A percentile compares a stretch with the other conserved stretches of the same genome.
Conservation (phyloP, 2,797 vertebrate species). For the Scyliorhinus canicula region DNA sequence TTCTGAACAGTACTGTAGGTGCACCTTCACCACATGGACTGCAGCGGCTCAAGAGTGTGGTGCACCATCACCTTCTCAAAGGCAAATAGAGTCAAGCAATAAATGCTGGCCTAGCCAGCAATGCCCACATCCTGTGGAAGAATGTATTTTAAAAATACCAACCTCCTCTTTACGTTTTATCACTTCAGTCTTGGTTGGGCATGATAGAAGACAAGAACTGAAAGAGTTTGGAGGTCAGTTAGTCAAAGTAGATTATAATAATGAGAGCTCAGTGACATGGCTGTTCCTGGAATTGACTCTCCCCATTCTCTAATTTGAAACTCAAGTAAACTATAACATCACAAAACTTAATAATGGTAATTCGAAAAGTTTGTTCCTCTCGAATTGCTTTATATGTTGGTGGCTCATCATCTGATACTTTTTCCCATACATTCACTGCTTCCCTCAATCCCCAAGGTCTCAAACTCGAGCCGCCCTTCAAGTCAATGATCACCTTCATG, state of each 20-base stretch:
- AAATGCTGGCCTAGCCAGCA: too few species aligned
- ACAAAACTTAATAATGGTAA: neutral
- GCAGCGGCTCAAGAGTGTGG: too few species aligned
- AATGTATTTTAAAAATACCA: too few species aligned
- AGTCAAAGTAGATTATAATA: neutral
- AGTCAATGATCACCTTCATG: neutral
- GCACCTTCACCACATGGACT: too few species aligned
- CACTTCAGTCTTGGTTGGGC: neutral
- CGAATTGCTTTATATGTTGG: neutral
- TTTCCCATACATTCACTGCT: neutral
- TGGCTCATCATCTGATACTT: neutral
- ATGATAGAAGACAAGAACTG: neutral
- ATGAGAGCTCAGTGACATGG: neutral
- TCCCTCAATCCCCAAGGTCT: neutral
- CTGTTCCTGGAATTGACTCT: neutral
- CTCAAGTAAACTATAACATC: neutral
- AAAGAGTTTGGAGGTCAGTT: neutral
- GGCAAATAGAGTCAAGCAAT: too few species aligned
- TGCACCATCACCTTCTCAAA: too few species aligned
- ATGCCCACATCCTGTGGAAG: too few species aligned
- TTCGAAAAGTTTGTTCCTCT: neutral
- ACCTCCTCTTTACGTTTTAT: too few species aligned
- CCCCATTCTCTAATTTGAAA: neutral
- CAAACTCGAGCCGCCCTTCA: too few species aligned
- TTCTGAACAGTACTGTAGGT: too few species aligned